phyloP scores from a whole-genome alignment of 2,797 vertebrate species.

The Alectoris magna region DNA sequence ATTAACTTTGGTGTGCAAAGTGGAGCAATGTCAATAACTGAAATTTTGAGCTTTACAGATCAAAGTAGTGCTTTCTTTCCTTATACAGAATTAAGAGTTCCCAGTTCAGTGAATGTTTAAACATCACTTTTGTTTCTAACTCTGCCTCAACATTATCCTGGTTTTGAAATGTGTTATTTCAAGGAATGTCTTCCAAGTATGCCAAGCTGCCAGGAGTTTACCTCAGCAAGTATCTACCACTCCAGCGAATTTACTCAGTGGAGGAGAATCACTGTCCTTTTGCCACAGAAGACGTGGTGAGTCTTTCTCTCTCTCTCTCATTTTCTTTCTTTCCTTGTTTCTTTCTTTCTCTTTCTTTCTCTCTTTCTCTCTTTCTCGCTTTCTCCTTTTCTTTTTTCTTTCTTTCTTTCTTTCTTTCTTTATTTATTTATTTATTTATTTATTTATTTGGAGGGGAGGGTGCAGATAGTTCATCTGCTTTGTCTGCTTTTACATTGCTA shows the following conservation, averaged over 20 bases:
- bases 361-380: too few species aligned
- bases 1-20: neutral
- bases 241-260: conserved; percentile 95
- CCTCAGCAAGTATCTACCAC: conserved; percentile 94
- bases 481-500: neutral
- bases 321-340: neutral
- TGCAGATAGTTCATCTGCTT: neutral
- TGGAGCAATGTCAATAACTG: neutral
- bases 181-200: conserved; percentile 98
- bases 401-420: too few species aligned
- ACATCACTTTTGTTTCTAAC: neutral
- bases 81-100: neutral
- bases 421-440: neutral
- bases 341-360: too few species aligned
- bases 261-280: conserved; percentile 92
- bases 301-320: neutral
- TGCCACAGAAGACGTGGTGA: conserved; percentile 98
- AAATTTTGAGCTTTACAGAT: neutral
- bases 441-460: neutral
- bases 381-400: too few species aligned
- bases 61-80: neutral
- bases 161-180: conserved; percentile 47
- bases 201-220: conserved; percentile 98
- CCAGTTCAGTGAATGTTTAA: neutral
- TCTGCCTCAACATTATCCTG: neutral